Evolutionary conservation across 2,113 vertebrate genomes (phyloP), one percentile per base, ranked within the genome.

Genomic region (Urocolius indicus): DNA sequence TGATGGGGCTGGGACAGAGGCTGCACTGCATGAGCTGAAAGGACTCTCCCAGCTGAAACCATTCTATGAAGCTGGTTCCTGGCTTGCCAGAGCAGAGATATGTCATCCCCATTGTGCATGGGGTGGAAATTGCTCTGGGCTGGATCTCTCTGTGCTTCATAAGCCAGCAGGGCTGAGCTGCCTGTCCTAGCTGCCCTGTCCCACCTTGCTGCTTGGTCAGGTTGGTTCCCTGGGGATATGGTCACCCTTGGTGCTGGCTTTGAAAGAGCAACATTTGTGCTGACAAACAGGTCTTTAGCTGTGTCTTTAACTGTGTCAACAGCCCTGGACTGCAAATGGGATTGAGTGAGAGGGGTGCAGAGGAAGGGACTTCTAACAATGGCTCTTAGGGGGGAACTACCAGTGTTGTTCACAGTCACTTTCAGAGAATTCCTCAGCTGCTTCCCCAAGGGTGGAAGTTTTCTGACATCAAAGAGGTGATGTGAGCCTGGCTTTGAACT

Each of bases 241-340:
- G 45, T 45, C 26, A 27, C 59, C 30, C 20, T 43, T 78, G 21
- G 4, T 15, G 24, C 15, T 51, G 67, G 34, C 27, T 74, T 30
- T 36, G 34, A n/a, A 84, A 85, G 27, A 55, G 13, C 24, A 87
- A 14, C 7, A 7, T 9, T 71, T 58, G 41, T 79, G 62, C 45
- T 68, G 61, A 20, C 1, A 16, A 83, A 46, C 14, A 63, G 24
- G 15, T 30, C 43, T 34, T 24, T 6, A 30, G 45, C 30, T 13
- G 3, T 0, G 15, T 30, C 43, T 34, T 24, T 6, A 30, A 41
- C 30, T 13, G 3, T 0, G 7, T 30, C 69, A 63, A 3, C 26
- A 10, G 21, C 11, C 34, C 22, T n/a, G 69, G 13, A 8, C 18
- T 62, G 55, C 13, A 58, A 41, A 29, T 4, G 22, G 61, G 24